Evolutionary conservation across 92 coral and sea anemone genomes (phyloP).

Genomic region (Chrysogorgia sp.): DNA sequence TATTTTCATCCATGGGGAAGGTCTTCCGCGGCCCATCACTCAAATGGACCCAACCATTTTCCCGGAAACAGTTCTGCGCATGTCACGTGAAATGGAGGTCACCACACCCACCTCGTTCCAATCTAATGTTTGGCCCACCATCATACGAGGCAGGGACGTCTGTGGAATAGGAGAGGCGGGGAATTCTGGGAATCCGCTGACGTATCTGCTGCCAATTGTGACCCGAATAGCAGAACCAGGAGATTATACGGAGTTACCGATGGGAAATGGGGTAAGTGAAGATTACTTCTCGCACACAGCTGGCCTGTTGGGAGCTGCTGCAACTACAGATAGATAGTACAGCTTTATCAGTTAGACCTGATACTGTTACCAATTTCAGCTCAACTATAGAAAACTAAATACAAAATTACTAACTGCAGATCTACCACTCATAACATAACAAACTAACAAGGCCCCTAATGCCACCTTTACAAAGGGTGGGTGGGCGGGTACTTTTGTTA

Average conservation of each 20-base stretch:
- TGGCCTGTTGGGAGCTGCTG: too few relatives aligned
- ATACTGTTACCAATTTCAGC: too few relatives aligned
- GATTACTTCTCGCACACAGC: too few relatives aligned
- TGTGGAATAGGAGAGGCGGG: constrained; percentile 67
- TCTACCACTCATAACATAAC: too few relatives aligned
- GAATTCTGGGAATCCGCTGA: constrained; percentile 55
- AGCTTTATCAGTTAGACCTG: too few relatives aligned
- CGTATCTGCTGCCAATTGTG: constrained; percentile 80
- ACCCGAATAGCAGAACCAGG: constrained; percentile 68
- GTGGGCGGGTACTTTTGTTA: too few relatives aligned
- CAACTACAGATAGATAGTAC: too few relatives aligned
- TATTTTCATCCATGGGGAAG: constrained; percentile 61
- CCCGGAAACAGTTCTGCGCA: constrained; percentile 56
- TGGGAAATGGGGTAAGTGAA: constrained; percentile 83
- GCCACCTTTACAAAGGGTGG: too few relatives aligned
- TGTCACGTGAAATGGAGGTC: constrained; percentile 50
- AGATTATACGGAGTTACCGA: constrained; percentile 72
- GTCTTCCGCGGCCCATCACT: constrained; percentile 53
- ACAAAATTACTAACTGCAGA: too few relatives aligned
- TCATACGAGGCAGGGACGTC: constrained; percentile 89
- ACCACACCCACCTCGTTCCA: constrained; percentile 69
- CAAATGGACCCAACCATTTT: constrained; percentile 63
- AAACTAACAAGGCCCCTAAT: too few relatives aligned
- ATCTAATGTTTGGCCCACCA: constrained; percentile 86
- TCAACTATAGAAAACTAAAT: too few relatives aligned